Evolutionary conservation across 2,888 invertebrate genomes (phyloP), one percentile per base, ranked within the genome.

Genomic region (Dasysyrphus tricinctus): DNA sequence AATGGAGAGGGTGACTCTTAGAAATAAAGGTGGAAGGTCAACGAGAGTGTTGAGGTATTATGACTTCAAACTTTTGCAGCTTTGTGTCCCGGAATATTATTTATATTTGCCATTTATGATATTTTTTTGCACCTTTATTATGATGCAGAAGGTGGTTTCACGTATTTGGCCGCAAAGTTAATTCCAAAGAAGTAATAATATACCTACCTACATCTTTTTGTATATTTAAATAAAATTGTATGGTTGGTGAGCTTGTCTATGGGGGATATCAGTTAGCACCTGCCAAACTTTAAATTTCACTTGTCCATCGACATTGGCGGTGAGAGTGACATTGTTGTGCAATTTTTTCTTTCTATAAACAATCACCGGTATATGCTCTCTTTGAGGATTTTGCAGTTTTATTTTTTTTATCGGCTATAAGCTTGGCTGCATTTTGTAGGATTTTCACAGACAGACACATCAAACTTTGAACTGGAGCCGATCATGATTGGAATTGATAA

Each of bases 271-370:
- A 80, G 24, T 76, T 73, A 65, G 59, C 84, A 84, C 84, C 59
- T 77, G 80, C 76, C 80, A 85, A 85, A 73, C 54, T 77, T 59
- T 47, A 76, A 39, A 77, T 85, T 85, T 85, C 84, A 85, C 84
- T 77, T 84, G 39, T 72, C 65, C 65, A 65, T 70, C 39, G 44
- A 29, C 65, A 51, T 14, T 65, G 5, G 34, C 11, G 9, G 14
- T 44, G 65, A 82, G 73, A 81, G 79, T 83, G 56, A 72, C 65
- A 69, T 47, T 54, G 51, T 83, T 83, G 83, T 83, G 79, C 75
- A 83, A 79, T 63, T 82, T 42, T 44, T 34, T 47, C 37, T 42
- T 49, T 44, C 24, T 47, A 44, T 42, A 49, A 19, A 8, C n/a
- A 37, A 19, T 7, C 19, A 2, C 39, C 5, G 16, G 32, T 14